Evolutionary conservation across 2,113 vertebrate species (phyloP), one percentile per base, ranked within the genome.

Genomic region (Microtus montanus): DNA sequence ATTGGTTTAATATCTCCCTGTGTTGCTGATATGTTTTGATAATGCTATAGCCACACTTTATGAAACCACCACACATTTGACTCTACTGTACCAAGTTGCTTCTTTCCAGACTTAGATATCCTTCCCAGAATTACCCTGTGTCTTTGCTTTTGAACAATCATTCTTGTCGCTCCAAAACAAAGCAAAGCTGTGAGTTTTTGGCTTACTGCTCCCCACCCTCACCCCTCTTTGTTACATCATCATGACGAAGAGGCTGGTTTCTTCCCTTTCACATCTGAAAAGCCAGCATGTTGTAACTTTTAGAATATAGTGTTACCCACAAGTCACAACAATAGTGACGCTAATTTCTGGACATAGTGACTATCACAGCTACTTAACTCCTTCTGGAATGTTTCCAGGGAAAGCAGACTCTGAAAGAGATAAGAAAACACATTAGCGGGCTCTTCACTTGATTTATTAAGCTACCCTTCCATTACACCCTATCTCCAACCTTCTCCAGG

Each of bases 101-200:
- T 58, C 26, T 82, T 95, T 44, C 11, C 78, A 90, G 35, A 93
- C 47, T 85, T 82, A 89, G 95, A 92, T 75, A 74, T 15, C 73
- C 86, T 73, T 58, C 52, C 71, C 38, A 30, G 75, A 64, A 49
- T 22, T 47, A 33, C 10, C 78, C 33, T 73, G 6, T 49, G 49
- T 17, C 92, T 61, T 92, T 68, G 19, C 78, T 74, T 86, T 91
- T 96, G 33, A 90, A 17, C 78, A n/a, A 82, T 93, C 49, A 63
- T 79, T 80, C 2, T 68, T 79, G 38, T 77, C 68, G 28, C 26
- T 79, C 82, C 70, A 75, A 95, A 91, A 70, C 63, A 79, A 63
- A 85, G 15, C 64, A 66, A 52, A 7, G 24, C 19, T 44, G 11
- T 87, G 41, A 17, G 41, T n/a, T 30, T 78, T 78, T 84, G 52